These are phyloP conservation scores for Polyommatus iphigenia DNA, from an alignment of 2,888 invertebrate species.

Conservation along the genomic window DNA sequence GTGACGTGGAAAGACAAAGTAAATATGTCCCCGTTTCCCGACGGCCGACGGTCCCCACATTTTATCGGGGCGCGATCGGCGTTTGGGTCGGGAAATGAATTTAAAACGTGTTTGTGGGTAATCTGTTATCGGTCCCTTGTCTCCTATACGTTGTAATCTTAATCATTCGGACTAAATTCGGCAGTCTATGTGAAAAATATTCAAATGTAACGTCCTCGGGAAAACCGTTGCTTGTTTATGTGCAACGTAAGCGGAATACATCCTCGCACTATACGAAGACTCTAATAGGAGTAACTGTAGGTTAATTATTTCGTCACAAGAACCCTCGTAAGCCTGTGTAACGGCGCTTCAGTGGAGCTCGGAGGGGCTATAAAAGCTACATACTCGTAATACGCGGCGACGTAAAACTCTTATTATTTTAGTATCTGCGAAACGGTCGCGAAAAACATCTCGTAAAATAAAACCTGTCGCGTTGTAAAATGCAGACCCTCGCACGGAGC, in stretches of 20 bases:
- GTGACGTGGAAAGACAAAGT: slow-evolving; percentile 74
- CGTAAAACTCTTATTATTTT: slow-evolving; percentile 79
- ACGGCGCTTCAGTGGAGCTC: slow-evolving; percentile 72
- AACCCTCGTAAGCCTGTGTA: slow-evolving; percentile 75
- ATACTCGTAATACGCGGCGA: slow-evolving; percentile 76
- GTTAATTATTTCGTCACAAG: slow-evolving; percentile 78
- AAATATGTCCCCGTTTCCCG: slow-evolving; percentile 77
- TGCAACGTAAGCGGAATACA: slow-evolving; percentile 39
- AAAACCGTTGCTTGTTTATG: slow-evolving; percentile 1
- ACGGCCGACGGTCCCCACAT: slow-evolving; percentile 75
- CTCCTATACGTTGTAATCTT: slow-evolving; percentile 67
- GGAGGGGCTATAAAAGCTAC: slow-evolving; percentile 72
- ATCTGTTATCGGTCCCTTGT: slow-evolving; percentile 81
- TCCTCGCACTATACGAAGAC: slow-evolving; percentile 55
- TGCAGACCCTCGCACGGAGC: slow-evolving; percentile 57
- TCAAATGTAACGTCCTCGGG: neutral
- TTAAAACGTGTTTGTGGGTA: slow-evolving; percentile 81
- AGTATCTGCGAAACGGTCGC: slow-evolving; percentile 76
- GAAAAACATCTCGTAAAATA: slow-evolving; percentile 77
- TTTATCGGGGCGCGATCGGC: slow-evolving; percentile 79
- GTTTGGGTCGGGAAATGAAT: slow-evolving; percentile 80
- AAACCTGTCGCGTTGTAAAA: slow-evolving; percentile 66
- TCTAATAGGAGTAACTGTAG: slow-evolving; percentile 68
- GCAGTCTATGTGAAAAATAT: slow-evolving; percentile 41
- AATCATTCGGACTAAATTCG: slow-evolving; percentile 69